Percentiles rank a stretch among this genome's conserved stretches.
Evolutionary conservation across 2,797 vertebrate species (phyloP).

Genomic region (Enteromius radiatus): DNA sequence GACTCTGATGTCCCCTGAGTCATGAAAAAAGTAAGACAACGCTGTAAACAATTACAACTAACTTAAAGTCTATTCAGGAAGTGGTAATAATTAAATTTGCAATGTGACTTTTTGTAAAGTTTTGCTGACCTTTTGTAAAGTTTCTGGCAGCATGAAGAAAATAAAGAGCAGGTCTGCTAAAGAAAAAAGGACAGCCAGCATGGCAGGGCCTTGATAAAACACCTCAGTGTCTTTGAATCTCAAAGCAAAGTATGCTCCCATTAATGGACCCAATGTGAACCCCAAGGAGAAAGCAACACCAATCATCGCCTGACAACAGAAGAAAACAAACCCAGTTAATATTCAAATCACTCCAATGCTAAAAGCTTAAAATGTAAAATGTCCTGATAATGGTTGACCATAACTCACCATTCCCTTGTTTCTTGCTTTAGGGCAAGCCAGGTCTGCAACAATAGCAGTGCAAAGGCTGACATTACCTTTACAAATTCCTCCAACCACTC

Average conservation of each 20-base stretch:
- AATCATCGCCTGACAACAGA: constrained; percentile 87
- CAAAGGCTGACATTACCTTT: constrained; percentile 96
- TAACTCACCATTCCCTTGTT: constrained; percentile 92
- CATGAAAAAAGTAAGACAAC: background rate
- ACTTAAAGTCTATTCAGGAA: background rate
- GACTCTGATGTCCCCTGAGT: constrained; percentile 32
- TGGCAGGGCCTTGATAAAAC: constrained; percentile 83
- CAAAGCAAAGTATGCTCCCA: constrained; percentile 88
- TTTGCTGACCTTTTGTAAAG: constrained; percentile 82
- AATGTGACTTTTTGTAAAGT: constrained; percentile 80
- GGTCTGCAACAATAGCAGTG: constrained; percentile 90
- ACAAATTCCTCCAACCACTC: constrained; percentile 90
- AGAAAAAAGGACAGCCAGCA: constrained; percentile 85
- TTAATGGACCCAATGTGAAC: constrained; percentile 93
- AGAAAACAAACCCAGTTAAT: constrained; percentile 18
- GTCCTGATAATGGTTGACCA: background rate
- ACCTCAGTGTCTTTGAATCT: constrained; percentile 72
- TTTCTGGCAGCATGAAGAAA: constrained; percentile 90
- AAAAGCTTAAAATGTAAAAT: background rate
- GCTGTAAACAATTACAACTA: background rate
- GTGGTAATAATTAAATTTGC: background rate
- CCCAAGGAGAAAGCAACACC: constrained; percentile 95
- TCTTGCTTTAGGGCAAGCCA: constrained; percentile 84
- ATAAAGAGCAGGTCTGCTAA: constrained; percentile 86
- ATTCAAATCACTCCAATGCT: background rate